Evolutionary conservation across 2,113 vertebrate species (phyloP), one percentile per base, ranked within the genome.

Genomic region (Rhinichthys klamathensis): DNA sequence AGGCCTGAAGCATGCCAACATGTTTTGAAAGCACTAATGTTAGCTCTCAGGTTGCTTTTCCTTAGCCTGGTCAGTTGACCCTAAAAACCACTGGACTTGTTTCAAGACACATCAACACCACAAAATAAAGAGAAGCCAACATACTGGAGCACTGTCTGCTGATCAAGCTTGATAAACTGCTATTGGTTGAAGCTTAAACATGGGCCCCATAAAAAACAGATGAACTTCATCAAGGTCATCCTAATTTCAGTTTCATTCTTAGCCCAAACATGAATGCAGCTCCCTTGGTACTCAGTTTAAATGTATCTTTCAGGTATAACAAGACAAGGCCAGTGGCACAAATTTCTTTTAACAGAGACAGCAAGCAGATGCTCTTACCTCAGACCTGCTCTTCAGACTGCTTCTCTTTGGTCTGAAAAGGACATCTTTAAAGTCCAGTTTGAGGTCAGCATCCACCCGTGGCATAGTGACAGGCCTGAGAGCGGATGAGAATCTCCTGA

Each of bases 381-480:
- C 97, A 44, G 98, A 96, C 93, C 98, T 94, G 92, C 98, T 99
- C 94, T 95, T 97, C 82, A 99, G 96, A 93, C 98, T 99, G 96
- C 98, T 99, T 90, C 98, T 94, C 88, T 99, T 99, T 83, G 98
- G 98, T 93, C 97, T 95, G 88, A 99, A 94, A 86, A 99, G 95
- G 89, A 99, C 98, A 93, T 99, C 98, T 92, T 99, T 98, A 90
- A 99, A 99, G 96, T 99, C 98, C 93, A 99, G 94, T 88, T 99
- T 99, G 92, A 99, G 96, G 92, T 99, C 98, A 23, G 95, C 94
- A 82, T 99, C 98, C 87, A 99, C 96, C 13, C 97, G 96, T 87
- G 98, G 97, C 98, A 99, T 99, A 91, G 89, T 90, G 90, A 32
- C 89, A 86, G 38, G 88, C 89, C 67, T 76, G 65, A 89, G 58